phyloP scores from a whole-genome alignment of 2,888 invertebrate genomes.

The Leucophora obtusa region DNA sequence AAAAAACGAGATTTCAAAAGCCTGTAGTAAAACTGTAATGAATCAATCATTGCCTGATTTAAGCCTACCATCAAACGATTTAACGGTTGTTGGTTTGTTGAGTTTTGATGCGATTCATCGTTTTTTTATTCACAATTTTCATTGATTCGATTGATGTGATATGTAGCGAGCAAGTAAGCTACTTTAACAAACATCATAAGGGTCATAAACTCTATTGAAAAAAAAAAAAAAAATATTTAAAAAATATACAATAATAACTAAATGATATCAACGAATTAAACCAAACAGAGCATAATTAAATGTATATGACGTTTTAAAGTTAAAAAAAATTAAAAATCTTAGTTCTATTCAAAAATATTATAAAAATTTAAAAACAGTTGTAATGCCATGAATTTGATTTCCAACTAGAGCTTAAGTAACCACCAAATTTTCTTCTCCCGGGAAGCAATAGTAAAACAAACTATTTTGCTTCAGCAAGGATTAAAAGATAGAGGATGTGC shows the following conservation, averaged over 20 bases:
- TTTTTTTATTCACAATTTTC: not conserved
- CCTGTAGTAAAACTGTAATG: slow-evolving; percentile 55
- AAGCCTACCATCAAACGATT: slow-evolving; percentile 62
- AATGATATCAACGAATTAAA: slow-evolving; percentile 53
- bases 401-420: no score
- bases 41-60: slow-evolving; percentile 64
- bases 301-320: not conserved
- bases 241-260: slow-evolving; percentile 43
- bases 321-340: no score
- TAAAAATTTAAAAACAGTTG: no score
- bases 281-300: slow-evolving; percentile 18
- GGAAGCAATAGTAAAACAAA: no score
- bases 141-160: slow-evolving; percentile 47
- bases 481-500: no score
- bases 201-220: slow-evolving; percentile 46
- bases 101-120: slow-evolving; percentile 51
- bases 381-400: no score
- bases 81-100: slow-evolving; percentile 63
- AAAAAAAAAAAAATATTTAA: slow-evolving; percentile 16
- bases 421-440: no score
- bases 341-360: no score
- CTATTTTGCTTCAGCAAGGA: no score
- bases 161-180: slow-evolving; percentile 23
- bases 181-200: slow-evolving; percentile 48
- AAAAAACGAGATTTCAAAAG: slow-evolving; percentile 11